These are phyloP conservation scores for Sebastes kiyomatsui DNA, from an alignment of 2,797 vertebrate species.

Conservation along the genomic window DNA sequence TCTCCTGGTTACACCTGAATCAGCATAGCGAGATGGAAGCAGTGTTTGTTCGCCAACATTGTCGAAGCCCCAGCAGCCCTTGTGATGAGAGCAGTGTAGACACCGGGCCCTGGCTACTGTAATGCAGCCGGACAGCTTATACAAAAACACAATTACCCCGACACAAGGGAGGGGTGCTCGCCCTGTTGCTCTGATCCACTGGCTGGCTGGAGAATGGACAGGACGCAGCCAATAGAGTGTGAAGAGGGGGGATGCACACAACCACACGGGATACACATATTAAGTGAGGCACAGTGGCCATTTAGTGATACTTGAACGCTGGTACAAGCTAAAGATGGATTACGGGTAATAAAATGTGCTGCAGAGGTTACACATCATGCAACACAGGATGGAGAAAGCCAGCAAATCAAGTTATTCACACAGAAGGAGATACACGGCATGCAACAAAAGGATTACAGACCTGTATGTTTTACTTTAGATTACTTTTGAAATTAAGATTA, in stretches of 20 bases:
- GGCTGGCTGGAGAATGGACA: constrained; percentile 44
- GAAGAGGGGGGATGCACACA: neutral
- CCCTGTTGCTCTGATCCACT: constrained; percentile 36
- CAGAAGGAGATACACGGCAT: neutral
- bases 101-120: constrained; percentile 42
- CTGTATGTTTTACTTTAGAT: neutral
- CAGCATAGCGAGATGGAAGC: constrained; percentile 10
- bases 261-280: neutral
- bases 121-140: constrained; percentile 71
- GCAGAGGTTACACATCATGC: neutral
- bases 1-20: constrained; percentile 27
- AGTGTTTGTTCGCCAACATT: constrained; percentile 30
- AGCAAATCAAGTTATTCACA: neutral
- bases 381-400: neutral
- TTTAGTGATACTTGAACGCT: neutral
- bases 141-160: constrained; percentile 73
- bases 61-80: constrained; percentile 29
- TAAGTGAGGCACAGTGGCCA: constrained; percentile 10
- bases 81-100: constrained; percentile 59
- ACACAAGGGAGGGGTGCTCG: constrained; percentile 46
- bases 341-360: neutral
- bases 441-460: neutral
- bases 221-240: constrained; percentile 20
- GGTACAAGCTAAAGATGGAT: constrained; percentile 6
- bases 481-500: neutral